A percentile compares a stretch with the other conserved stretches of the same genome.
Conservation (phyloP, 1,140 invertebrate genomes). For the Neodiprion virginianus region DNA sequence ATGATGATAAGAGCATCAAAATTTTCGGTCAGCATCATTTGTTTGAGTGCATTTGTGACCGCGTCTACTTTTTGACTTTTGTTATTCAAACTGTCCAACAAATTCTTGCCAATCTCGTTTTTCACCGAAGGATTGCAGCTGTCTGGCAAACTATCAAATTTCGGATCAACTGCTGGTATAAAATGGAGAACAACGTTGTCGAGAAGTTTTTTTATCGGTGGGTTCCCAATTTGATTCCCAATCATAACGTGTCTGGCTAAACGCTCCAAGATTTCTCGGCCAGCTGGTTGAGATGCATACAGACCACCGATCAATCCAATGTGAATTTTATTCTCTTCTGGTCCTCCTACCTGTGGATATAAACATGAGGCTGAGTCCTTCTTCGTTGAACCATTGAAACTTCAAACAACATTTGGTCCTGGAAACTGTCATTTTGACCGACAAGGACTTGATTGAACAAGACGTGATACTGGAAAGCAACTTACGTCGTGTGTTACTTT, state of each 20-base stretch:
- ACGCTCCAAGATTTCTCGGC: slow-evolving; percentile 83
- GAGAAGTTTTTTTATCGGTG: slow-evolving; percentile 69
- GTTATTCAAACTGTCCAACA: slow-evolving; percentile 59
- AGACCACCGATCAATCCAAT: slow-evolving; percentile 84
- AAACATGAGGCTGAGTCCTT: too few relatives aligned
- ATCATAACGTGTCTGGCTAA: slow-evolving; percentile 81
- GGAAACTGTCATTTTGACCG: slow-evolving; percentile 14
- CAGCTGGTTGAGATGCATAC: slow-evolving; percentile 82
- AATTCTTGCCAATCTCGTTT: slow-evolving; percentile 66
- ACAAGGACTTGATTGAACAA: background rate
- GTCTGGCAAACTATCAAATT: slow-evolving; percentile 59
- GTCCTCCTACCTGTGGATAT: slow-evolving; percentile 67
- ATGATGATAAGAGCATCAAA: slow-evolving; percentile 71
- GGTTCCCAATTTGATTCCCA: slow-evolving; percentile 73
- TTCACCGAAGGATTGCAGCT: slow-evolving; percentile 59
- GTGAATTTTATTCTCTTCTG: slow-evolving; percentile 82
- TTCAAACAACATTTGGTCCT: background rate
- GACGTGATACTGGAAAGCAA: slow-evolving; percentile 17
- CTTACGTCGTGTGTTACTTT: slow-evolving; percentile 70
- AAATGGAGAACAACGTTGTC: slow-evolving; percentile 80
- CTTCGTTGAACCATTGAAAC: too few relatives aligned
- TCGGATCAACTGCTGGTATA: slow-evolving; percentile 73
- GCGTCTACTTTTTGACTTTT: slow-evolving; percentile 49
- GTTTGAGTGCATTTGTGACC: slow-evolving; percentile 66
- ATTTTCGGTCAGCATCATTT: slow-evolving; percentile 62